Conservation (phyloP, 2,888 invertebrate species). For the Brachyopa scutellaris region DNA sequence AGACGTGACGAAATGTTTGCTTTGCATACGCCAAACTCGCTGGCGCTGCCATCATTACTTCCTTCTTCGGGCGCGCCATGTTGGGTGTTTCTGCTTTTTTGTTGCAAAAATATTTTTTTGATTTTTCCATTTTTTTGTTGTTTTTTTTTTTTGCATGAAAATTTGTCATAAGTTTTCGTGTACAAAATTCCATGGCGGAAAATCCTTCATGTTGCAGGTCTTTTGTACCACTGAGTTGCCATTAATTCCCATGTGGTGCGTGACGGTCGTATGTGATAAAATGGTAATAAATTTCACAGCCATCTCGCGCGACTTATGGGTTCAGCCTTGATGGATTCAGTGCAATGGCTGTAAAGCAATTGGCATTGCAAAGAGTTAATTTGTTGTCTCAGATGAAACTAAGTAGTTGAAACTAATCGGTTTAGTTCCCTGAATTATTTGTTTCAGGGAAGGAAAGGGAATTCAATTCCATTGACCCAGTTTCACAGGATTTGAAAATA, state of each 20-base stretch:
- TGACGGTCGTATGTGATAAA: conserved; percentile 61
- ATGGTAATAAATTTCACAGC: conserved; percentile 57
- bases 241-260: conserved; percentile 66
- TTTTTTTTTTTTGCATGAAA: conserved; percentile 51
- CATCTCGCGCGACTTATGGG: conserved; percentile 49
- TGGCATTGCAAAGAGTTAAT: conserved; percentile 22
- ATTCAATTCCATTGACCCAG: conserved; percentile 44
- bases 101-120: background rate
- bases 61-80: conserved; percentile 43
- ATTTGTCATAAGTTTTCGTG: conserved; percentile 54
- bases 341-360: conserved; percentile 18
- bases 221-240: conserved; percentile 38
- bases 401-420: conserved; percentile 3
- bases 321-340: conserved; percentile 47
- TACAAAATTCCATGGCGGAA: conserved; percentile 20
- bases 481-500: no score
- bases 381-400: conserved; percentile 4
- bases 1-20: conserved; percentile 64
- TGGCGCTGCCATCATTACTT: conserved; percentile 45
- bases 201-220: conserved; percentile 47
- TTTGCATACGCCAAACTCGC: conserved; percentile 52
- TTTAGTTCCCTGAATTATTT: conserved; percentile 1
- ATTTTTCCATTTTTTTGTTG: no score
- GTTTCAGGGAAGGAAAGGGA: background rate
- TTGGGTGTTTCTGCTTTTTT: conserved; percentile 42